Base-by-base conservation (phyloP, 2,888 invertebrate genomes). In the Hecatera dysodea region DNA sequence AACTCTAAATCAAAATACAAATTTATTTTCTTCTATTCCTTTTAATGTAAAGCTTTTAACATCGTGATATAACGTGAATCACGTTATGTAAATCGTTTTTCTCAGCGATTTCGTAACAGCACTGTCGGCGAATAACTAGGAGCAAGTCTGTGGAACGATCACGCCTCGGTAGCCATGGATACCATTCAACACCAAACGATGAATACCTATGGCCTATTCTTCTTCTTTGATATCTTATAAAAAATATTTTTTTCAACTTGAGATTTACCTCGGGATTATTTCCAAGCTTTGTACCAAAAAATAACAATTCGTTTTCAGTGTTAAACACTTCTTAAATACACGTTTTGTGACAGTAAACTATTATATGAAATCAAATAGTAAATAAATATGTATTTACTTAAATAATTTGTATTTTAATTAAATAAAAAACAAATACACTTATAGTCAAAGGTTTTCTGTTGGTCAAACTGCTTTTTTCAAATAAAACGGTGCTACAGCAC, bases 31-130 rank as follows among this genome's bases (percentile, higher is more conserved):
- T 42, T 65, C 66, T 72, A 56, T 70, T 66, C 56, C 46, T 65
- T 75, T 53, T 71, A 57, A 44, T 70, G 53, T 50, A 42, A 55
- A 63, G 57, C 55, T 72, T 80, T 75, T 72, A 42, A 72, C 22
- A 53, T 56, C 60, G 56, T 82, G 80, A 80, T 73, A 74, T 80
- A 78, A 78, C 71, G 33, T 74, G 59, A 85, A 64, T 74, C 66
- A 76, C 24, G 88, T 90, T 91, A 94, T 93, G 91, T 91, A 92
- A 94, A 91, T 87, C 59, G 83, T 87, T 92, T 92, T 91, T 93
- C 91, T 92, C 84, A 84, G 89, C 82, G 87, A 90, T 94, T 90
- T 91, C 91, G 90, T 94, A 94, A 94, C 88, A 90, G 72, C 83
- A 68, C 74, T 78, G 82, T 82, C 82, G 82, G 87, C 85, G 83